phyloP scores from a whole-genome alignment of 2,888 invertebrate genomes.

The Empis livida region DNA sequence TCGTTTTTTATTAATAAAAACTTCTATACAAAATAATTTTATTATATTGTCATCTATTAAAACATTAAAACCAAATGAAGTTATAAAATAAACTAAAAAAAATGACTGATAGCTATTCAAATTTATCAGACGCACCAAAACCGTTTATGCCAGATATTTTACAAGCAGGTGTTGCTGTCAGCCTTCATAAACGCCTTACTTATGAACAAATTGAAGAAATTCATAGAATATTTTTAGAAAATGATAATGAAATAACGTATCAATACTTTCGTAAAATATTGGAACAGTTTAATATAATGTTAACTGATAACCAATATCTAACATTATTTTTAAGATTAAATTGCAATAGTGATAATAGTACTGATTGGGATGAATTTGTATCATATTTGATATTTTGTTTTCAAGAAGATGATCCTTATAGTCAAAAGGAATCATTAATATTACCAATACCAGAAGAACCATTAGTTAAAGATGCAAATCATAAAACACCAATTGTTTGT shows the following conservation, averaged over 20 bases:
- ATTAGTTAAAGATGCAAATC: conserved; percentile 46
- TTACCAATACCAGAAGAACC: conserved; percentile 49
- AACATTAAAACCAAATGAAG: too few species aligned
- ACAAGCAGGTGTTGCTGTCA: background rate
- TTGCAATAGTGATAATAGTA: background rate
- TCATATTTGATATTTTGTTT: conserved; percentile 63
- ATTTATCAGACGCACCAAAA: too few species aligned
- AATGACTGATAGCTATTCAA: too few species aligned
- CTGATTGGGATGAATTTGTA: conserved; percentile 61
- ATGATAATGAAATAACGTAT: background rate
- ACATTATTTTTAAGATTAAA: background rate
- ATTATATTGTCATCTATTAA: too few species aligned
- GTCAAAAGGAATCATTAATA: conserved; percentile 47
- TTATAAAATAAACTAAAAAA: too few species aligned
- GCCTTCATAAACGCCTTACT: background rate
- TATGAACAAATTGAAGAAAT: background rate
- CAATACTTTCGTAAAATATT: background rate
- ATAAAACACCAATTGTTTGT: conserved; percentile 41
- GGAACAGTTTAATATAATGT: background rate
- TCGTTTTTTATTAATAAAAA: too few species aligned
- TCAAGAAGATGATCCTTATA: conserved; percentile 49
- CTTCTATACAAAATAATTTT: too few species aligned
- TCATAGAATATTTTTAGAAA: background rate
- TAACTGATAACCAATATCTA: background rate
- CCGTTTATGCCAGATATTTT: too few species aligned